Base-by-base conservation (phyloP, 2,113 vertebrate species). In the Dicrurus megarhynchus region DNA sequence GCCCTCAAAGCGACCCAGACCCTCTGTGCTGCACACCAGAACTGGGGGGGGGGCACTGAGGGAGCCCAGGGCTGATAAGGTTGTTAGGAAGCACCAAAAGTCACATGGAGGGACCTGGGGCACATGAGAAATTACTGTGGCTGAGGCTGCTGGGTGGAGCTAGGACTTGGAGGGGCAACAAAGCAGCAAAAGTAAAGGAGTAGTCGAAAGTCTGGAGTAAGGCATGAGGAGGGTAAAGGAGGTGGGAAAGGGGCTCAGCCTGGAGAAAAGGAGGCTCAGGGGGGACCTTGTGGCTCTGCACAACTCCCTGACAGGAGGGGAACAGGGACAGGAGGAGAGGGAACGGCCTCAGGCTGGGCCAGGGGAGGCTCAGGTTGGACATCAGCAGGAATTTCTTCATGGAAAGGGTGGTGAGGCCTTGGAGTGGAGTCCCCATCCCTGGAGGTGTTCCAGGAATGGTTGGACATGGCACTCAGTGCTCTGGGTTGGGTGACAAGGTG, bases 371-470 rank as follows among this genome's bases (percentile, higher is more conserved):
- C 33, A 7, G 41, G 30, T 7, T 4, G 16, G 44, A 23, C 33
- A 57, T 16, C 39, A 17, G 52, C 6, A n/a, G 7, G 52, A n/a
- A n/a, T 74, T 44, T 26, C 16, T 11, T 1, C 39, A 8, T n/a
- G 17, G 39, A 16, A n/a, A 12, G 41, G 24, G 24, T 27, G 10
- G 2, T 16, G 13, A 74, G 26, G 18, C 10, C 1, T 28, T 56
- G 41, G 41, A n/a, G 53, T 56, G 52, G 32, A 44, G 39, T 56
- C 1, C 39, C 39, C 52, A 73, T 3, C 23, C 30, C 39, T 57
- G 70, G 71, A 46, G 24, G 41, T 44, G 52, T 11, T 2, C 32
- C 1, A n/a, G 70, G 41, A n/a, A 74, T 0, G 1, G 1, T 13
- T 74, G 52, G 53, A 15, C 0, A 4, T 74, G 53, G 24, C 24